A percentile compares a stretch with the other conserved stretches of the same genome.
Conservation (phyloP, 2,113 vertebrate genomes). For the Nothocercus nigrocapillus region DNA sequence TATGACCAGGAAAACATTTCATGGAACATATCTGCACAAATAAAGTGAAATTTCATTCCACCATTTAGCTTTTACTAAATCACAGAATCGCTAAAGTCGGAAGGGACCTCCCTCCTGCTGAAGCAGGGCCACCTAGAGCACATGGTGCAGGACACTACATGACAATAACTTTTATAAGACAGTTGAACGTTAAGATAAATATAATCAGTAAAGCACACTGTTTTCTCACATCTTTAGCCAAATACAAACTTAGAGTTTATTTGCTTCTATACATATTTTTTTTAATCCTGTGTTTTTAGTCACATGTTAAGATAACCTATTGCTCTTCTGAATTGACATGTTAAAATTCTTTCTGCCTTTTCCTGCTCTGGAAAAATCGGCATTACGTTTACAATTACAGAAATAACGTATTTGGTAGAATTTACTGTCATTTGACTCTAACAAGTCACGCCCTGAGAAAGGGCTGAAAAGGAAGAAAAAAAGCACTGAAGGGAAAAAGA, state of each 20-base stretch:
- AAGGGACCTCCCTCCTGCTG: too few species aligned
- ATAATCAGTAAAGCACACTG: neutral
- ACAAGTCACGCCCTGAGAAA: neutral
- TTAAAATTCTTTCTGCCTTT: neutral
- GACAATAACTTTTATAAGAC: accelerated
- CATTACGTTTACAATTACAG: neutral
- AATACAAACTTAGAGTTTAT: neutral
- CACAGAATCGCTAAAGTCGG: too few species aligned
- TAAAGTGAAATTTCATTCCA: neutral
- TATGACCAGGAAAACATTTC: neutral
- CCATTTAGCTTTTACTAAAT: neutral
- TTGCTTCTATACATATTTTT: neutral
- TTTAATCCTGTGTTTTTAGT: neutral
- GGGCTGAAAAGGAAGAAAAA: neutral
- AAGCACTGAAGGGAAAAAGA: neutral
- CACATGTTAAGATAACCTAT: neutral
- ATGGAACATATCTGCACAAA: neutral
- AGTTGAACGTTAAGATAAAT: neutral
- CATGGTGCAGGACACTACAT: neutral
- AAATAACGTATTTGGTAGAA: neutral
- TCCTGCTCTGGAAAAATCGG: neutral
- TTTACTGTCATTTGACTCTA: neutral
- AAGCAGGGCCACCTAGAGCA: too few species aligned
- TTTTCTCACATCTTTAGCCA: neutral
- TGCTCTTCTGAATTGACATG: neutral